A percentile compares a stretch with the other conserved stretches of the same genome.
phyloP scores from a whole-genome alignment of 2,113 vertebrate species.

The Lophotis ruficrista region DNA sequence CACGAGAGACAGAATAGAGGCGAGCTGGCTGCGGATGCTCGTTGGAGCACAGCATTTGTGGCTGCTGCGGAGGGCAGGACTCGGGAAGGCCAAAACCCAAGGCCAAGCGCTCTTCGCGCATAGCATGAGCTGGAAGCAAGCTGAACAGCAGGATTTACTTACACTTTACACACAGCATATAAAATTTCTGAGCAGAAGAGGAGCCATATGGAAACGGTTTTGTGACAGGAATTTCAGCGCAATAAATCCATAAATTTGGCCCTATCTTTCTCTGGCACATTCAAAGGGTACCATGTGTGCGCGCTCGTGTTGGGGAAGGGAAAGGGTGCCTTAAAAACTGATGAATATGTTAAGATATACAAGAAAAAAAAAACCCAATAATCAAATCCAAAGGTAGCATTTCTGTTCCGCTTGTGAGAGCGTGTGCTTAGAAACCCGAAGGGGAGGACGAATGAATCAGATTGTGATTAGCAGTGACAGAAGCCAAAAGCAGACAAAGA shows the following conservation, averaged over 20 bases:
- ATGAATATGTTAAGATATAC: not conserved
- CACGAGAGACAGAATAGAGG: rapidly evolving
- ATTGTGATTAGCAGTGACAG: not conserved
- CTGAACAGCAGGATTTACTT: conserved; percentile 52
- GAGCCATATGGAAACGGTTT: conserved; percentile 46
- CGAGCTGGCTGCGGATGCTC: not conserved
- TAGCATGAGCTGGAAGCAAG: not conserved
- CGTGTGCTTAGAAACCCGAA: not conserved
- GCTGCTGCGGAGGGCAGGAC: not conserved
- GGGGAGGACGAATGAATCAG: not conserved
- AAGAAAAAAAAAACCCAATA: not conserved
- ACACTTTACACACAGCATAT: conserved; percentile 28
- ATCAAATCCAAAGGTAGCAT: conserved; percentile 2
- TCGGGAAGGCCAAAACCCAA: rapidly evolving
- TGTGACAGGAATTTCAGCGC: conserved; percentile 44
- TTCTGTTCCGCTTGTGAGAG: not conserved
- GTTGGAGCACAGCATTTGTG: rapidly evolving
- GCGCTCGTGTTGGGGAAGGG: not conserved
- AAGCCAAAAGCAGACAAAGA: conserved; percentile 14
- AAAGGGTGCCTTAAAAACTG: not conserved
- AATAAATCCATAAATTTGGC: conserved; percentile 57
- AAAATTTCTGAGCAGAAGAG: conserved; percentile 36
- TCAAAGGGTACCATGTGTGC: not conserved
- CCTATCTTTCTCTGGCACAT: conserved; percentile 31
- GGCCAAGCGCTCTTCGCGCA: not conserved